Evolutionary conservation across 2,113 vertebrate genomes (phyloP), one percentile per base, ranked within the genome.

Genomic region (Mandrillus leucophaeus): DNA sequence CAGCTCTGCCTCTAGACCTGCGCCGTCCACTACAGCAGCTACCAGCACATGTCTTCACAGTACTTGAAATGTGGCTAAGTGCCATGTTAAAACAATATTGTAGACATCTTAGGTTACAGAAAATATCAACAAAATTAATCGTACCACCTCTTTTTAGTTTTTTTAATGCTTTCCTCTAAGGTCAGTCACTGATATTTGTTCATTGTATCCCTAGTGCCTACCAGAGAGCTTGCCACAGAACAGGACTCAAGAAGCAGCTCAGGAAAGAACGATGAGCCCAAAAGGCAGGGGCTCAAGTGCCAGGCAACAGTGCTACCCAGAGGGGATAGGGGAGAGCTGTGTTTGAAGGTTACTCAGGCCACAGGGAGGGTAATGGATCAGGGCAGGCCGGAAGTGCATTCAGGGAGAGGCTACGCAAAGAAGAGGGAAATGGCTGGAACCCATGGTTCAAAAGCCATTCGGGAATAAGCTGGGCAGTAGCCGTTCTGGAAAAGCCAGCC

Each of bases 11-110:
- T 48, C 5, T 2, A 68, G 40, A 27, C 20, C 43, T 1, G 20
- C 0, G 13, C 27, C 40, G 48, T 20, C 10, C 10, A 2, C 9
- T 13, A 0, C 11, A 6, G 9, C 3, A 32, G 72, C 72, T 8
- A n/a, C 64, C 8, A 35, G 48, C 14, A 38, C 3, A 1, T 16
- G 45, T 57, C 66, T 13, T 10, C 7, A 3, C n/a, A 45, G 48
- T 40, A 20, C 2, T 1, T 32, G 43, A 40, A 40, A 64, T 23
- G 61, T 64, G 27, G n/a, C 10, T 59, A 32, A 64, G 35, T n/a
- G 48, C 4, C 32, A 68, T 13, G 9, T 30, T 61, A 59, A 72
- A 79, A 40, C 6, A 48, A 22, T 52, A 84, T 16, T 73, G 35
- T 73, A 38, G 70, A n/a, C 48, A 88, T 23, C n/a, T 7, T 22